phyloP scores from a whole-genome alignment of 2,113 vertebrate species.

The Callipepla californica region DNA sequence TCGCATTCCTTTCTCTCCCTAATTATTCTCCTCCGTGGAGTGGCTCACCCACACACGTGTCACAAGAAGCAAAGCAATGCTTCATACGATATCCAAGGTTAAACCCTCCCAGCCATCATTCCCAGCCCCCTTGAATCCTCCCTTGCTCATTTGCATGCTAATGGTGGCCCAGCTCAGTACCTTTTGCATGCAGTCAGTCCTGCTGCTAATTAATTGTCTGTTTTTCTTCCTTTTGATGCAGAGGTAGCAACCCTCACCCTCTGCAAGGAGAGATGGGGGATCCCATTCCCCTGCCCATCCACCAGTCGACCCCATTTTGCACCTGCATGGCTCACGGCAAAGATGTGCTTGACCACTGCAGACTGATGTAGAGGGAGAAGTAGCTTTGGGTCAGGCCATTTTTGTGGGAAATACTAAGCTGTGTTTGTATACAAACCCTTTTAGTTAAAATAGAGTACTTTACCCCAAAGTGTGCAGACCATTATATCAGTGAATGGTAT shows the following conservation, averaged over 20 bases:
- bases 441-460: slow-evolving; percentile 36
- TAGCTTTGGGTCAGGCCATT: not conserved
- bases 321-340: fast-evolving
- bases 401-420: not conserved
- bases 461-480: slow-evolving; percentile 34
- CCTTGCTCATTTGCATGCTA: slow-evolving; percentile 30
- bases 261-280: not conserved
- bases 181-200: not conserved
- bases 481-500: slow-evolving; percentile 31
- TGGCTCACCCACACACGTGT: slow-evolving; percentile 53
- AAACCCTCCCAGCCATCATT: slow-evolving; percentile 39
- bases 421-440: slow-evolving; percentile 30
- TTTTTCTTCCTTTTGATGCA: slow-evolving; percentile 30
- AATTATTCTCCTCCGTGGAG: slow-evolving; percentile 52
- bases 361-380: not conserved
- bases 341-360: not conserved
- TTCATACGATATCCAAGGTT: slow-evolving; percentile 44
- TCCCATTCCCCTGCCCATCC: fast-evolving
- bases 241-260: not conserved
- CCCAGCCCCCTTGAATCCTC: not conserved
- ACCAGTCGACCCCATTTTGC: fast-evolving
- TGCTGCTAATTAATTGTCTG: slow-evolving; percentile 55
- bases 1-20: slow-evolving; percentile 48
- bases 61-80: slow-evolving; percentile 1
- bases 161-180: not conserved